phyloP scores from a whole-genome alignment of 2,113 vertebrate species.

The Lethenteron reissneri region DNA sequence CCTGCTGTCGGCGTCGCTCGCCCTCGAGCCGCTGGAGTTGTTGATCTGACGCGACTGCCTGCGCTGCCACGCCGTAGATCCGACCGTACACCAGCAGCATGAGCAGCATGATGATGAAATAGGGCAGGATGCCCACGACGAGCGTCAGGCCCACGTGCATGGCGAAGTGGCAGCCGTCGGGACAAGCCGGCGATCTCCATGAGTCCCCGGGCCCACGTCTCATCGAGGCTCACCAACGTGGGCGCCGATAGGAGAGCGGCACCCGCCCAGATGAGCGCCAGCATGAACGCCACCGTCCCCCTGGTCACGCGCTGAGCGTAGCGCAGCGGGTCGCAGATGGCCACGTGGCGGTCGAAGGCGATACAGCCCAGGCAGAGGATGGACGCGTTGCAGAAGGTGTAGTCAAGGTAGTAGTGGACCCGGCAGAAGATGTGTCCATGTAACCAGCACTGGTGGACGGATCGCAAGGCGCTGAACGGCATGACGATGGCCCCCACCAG shows the following conservation, averaged over 20 bases:
- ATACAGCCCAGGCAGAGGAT: constrained; percentile 23
- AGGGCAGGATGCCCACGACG: constrained; percentile 50
- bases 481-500: constrained; percentile 21
- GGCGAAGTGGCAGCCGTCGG: constrained; percentile 73
- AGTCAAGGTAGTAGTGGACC: constrained; percentile 21
- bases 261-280: too few relatives aligned
- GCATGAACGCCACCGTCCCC: too few relatives aligned
- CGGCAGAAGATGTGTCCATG: constrained; percentile 22
- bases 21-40: constrained; percentile 13
- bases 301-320: constrained; percentile 9
- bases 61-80: constrained; percentile 50
- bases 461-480: constrained; percentile 23
- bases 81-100: constrained; percentile 63
- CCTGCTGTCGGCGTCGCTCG: constrained; percentile 26
- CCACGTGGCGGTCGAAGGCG: constrained; percentile 19
- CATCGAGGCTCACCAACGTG: constrained; percentile 87
- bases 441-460: constrained; percentile 23
- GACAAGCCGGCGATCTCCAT: constrained; percentile 39
- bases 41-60: constrained; percentile 63
- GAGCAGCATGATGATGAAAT: constrained; percentile 51
- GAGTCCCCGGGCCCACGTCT: constrained; percentile 18
- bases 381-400: constrained; percentile 23
- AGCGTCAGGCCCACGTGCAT: constrained; percentile 56
- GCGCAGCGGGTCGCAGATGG: constrained; percentile 19
- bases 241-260: constrained; percentile 18